Conservation (phyloP, 2,113 vertebrate genomes). For the Austrofundulus limnaeus region DNA sequence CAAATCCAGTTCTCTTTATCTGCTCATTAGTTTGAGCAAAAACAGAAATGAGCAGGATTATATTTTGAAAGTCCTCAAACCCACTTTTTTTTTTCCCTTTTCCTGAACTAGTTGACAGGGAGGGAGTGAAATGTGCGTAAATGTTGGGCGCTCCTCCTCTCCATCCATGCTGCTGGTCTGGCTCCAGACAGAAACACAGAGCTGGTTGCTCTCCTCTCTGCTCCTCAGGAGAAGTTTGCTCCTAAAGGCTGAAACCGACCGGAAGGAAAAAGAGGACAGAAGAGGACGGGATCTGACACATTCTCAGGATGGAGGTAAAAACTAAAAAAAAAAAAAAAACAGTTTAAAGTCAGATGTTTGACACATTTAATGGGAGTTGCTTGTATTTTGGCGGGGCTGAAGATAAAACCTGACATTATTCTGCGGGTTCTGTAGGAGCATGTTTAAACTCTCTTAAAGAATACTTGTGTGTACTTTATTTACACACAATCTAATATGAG, state of each 20-base stretch:
- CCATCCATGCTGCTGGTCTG: conserved; percentile 38
- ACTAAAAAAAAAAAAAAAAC: conserved; percentile 15
- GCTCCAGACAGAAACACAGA: conserved; percentile 63
- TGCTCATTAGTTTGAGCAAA: too few relatives aligned
- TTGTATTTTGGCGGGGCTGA: conserved; percentile 9
- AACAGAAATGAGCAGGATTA: too few relatives aligned
- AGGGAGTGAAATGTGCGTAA: conserved; percentile 16
- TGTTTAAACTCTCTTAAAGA: too few relatives aligned
- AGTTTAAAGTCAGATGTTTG: conserved; percentile 32
- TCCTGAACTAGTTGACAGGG: conserved; percentile 1
- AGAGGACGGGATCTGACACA: conserved; percentile 30
- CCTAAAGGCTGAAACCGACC: conserved; percentile 5
- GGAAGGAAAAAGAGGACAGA: conserved; percentile 1
- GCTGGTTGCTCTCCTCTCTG: conserved; percentile 17
- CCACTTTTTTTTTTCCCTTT: background rate
- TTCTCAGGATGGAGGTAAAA: conserved; percentile 69
- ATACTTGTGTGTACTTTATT: too few relatives aligned
- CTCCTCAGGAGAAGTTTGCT: conserved; percentile 19
- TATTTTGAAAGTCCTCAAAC: too few relatives aligned
- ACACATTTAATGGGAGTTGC: background rate
- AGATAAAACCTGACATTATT: conserved; percentile 24
- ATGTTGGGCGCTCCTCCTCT: conserved; percentile 48
- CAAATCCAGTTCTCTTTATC: too few relatives aligned
- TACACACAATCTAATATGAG: background rate
- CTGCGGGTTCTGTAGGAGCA: too few relatives aligned